Percentiles rank a stretch among this genome's conserved stretches.
Conservation (phyloP, 92 coral and sea anemone genomes). For the Scolanthus callimorphus region DNA sequence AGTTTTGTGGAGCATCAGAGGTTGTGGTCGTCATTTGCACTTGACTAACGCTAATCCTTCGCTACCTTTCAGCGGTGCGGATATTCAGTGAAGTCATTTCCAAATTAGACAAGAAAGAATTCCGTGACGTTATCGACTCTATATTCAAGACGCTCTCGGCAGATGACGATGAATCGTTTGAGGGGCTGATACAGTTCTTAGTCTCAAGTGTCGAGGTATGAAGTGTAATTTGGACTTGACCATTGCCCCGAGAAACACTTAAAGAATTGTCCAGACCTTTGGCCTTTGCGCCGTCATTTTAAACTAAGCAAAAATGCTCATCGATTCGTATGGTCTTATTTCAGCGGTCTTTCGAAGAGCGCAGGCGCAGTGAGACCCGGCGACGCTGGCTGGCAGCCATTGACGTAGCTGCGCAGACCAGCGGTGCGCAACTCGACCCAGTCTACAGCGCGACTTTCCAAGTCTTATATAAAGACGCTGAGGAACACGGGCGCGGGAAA, state of each 20-base stretch:
- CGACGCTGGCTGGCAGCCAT: slow-evolving; percentile 82
- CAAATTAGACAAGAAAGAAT: slow-evolving; percentile 62
- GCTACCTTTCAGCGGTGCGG: slow-evolving; percentile 42
- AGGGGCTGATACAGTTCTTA: slow-evolving; percentile 69
- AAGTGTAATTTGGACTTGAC: not conserved
- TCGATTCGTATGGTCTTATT: too few species aligned
- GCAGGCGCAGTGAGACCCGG: slow-evolving; percentile 97
- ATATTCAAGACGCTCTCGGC: slow-evolving; percentile 32
- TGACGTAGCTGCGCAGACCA: slow-evolving; percentile 92
- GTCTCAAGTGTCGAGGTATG: slow-evolving; percentile 88
- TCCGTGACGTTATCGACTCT: slow-evolving; percentile 74
- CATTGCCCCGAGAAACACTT: too few species aligned
- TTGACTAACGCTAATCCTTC: not conserved
- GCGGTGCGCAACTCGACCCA: slow-evolving; percentile 91
- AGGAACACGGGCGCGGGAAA: slow-evolving; percentile 84
- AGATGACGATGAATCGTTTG: slow-evolving; percentile 75
- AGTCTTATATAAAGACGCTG: slow-evolving; percentile 85
- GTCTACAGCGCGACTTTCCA: slow-evolving; percentile 91
- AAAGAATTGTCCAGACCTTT: too few species aligned
- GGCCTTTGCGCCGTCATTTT: too few species aligned
- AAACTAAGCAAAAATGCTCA: too few species aligned
- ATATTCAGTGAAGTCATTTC: slow-evolving; percentile 38
- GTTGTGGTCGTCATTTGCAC: too few species aligned
- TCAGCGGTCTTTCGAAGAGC: slow-evolving; percentile 98
- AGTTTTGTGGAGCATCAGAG: too few species aligned